Conservation (phyloP, 1,140 invertebrate species). For the Trachymyrmex cornetzi region DNA sequence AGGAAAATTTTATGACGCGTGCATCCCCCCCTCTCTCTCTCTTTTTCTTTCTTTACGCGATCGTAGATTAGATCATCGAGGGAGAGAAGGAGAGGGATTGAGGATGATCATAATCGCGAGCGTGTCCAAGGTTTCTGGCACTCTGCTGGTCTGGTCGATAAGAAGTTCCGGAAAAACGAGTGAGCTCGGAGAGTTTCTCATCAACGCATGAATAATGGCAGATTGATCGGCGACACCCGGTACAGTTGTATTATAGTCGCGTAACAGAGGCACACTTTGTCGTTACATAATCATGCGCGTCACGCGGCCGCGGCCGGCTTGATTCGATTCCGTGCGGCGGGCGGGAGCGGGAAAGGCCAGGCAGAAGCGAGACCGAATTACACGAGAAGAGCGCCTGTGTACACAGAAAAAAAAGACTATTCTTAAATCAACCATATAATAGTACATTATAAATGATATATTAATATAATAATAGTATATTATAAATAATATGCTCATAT, state of each 20-base stretch:
- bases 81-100: not conserved
- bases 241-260: slow-evolving; percentile 53
- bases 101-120: not conserved
- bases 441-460: too few species aligned
- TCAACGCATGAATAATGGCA: not conserved
- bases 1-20: not conserved
- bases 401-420: too few species aligned
- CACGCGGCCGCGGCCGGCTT: slow-evolving; percentile 59
- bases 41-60: not conserved
- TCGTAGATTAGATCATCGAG: not conserved
- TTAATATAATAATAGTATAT: too few species aligned
- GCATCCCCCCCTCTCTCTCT: too few species aligned
- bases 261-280: slow-evolving; percentile 62
- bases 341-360: not conserved
- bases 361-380: slow-evolving; percentile 38
- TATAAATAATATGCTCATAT: too few species aligned
- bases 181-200: too few species aligned
- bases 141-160: too few species aligned
- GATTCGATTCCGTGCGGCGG: slow-evolving; percentile 28
- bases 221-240: slow-evolving; percentile 34
- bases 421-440: too few species aligned
- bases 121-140: not conserved
- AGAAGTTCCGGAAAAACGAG: not conserved
- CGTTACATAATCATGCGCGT: slow-evolving; percentile 63
- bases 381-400: slow-evolving; percentile 15